A percentile compares a stretch with the other conserved stretches of the same genome.
phyloP scores from a whole-genome alignment of 2,888 invertebrate species.

The Drosophila vallismaia region DNA sequence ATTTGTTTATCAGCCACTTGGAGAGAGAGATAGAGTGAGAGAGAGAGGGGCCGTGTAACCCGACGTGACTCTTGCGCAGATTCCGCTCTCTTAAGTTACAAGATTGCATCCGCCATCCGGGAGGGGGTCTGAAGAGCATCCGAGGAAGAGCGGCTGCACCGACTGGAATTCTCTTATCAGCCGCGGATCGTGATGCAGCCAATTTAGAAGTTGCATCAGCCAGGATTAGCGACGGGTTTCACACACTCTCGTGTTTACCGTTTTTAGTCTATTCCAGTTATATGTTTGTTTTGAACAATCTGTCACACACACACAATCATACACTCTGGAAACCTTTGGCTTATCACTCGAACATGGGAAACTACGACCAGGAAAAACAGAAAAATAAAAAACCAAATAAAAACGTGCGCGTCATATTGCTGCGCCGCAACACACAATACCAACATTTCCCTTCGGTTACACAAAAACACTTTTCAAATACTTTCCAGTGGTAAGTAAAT shows the following conservation, averaged over 20 bases:
- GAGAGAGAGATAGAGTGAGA: constrained; percentile 7
- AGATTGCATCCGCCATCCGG: neutral
- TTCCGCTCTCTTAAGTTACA: constrained; percentile 31
- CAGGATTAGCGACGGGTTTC: constrained; percentile 29
- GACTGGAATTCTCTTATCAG: constrained; percentile 22
- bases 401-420: constrained; percentile 33
- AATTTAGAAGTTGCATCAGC: constrained; percentile 40
- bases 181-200: constrained; percentile 12
- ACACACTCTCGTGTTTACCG: neutral
- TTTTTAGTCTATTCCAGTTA: neutral
- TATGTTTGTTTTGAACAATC: constrained; percentile 31
- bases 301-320: constrained; percentile 19
- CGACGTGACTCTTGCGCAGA: constrained; percentile 10
- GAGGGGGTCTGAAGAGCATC: neutral
- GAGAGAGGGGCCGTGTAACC: constrained; percentile 13
- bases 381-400: constrained; percentile 31
- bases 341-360: constrained; percentile 39
- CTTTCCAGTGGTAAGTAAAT: constrained; percentile 13
- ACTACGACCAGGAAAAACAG: constrained; percentile 29
- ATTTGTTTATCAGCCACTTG: constrained; percentile 37
- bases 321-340: neutral
- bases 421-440: neutral
- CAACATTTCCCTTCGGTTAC: neutral
- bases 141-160: neutral
- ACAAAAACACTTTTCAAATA: neutral